phyloP scores from a whole-genome alignment of 2,797 vertebrate species.

The Phrynocephalus vlangalii region DNA sequence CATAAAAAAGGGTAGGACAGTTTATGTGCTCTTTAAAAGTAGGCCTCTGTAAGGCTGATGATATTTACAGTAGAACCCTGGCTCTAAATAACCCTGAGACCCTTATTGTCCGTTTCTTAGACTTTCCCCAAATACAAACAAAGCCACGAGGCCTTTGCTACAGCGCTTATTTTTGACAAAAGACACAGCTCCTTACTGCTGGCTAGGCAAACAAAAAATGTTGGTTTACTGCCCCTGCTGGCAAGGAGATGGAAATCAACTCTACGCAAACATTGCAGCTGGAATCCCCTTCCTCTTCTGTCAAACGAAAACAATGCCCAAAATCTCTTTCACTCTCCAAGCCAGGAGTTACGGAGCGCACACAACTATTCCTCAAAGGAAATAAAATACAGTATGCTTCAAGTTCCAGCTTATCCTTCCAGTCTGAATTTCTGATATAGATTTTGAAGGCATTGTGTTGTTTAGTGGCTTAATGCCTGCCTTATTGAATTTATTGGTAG shows the following conservation, averaged over 20 bases:
- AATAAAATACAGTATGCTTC: neutral
- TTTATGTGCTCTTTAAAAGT: neutral
- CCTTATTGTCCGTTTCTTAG: neutral
- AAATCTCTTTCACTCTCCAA: neutral
- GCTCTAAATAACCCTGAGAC: neutral
- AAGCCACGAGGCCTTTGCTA: neutral
- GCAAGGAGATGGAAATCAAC: accelerated
- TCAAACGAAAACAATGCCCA: neutral
- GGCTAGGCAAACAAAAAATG: neutral
- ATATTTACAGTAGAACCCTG: neutral
- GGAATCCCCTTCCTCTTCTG: neutral
- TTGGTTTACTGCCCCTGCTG: slow-evolving; percentile 27
- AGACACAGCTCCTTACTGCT: neutral
- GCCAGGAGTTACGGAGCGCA: neutral
- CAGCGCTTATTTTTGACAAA: neutral
- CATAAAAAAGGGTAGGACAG: neutral
- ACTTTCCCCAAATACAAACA: neutral
- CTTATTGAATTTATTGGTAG: neutral
- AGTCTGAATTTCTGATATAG: neutral
- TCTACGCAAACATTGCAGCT: accelerated
- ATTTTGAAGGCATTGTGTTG: neutral
- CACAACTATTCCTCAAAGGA: neutral
- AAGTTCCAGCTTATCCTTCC: no score
- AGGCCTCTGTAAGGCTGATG: neutral
- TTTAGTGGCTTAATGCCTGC: neutral